Evolutionary conservation across 2,113 vertebrate species (phyloP).

Genomic region (Zootoca vivipara): DNA sequence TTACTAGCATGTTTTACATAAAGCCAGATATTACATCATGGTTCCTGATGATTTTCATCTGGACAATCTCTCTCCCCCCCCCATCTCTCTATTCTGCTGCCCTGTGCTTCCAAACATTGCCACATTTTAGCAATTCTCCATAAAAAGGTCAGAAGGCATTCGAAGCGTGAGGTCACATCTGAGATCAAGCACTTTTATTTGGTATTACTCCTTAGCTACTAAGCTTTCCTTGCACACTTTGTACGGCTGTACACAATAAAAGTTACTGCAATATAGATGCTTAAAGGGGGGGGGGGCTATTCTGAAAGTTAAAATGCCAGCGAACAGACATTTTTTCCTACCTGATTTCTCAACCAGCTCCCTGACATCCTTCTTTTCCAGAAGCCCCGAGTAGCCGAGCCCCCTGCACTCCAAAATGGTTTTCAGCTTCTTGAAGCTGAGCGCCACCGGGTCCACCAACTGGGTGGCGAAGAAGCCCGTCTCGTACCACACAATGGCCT

Average conservation of each 20-base stretch:
- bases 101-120: background rate
- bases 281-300: background rate
- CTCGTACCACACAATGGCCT: constrained; percentile 95
- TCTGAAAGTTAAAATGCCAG: background rate
- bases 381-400: constrained; percentile 88
- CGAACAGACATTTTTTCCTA: constrained; percentile 45
- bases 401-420: constrained; percentile 94
- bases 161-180: background rate
- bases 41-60: background rate
- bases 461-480: constrained; percentile 92
- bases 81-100: background rate
- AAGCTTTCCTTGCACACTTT: background rate
- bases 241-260: background rate
- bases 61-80: too few relatives aligned
- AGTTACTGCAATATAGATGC: background rate
- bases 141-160: background rate
- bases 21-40: background rate
- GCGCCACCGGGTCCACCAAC: constrained; percentile 91
- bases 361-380: constrained; percentile 91
- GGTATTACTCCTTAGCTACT: background rate
- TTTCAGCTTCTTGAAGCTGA: constrained; percentile 92
- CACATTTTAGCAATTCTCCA: background rate
- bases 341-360: constrained; percentile 94
- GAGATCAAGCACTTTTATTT: background rate
- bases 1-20: background rate